Percentiles rank a stretch among this genome's conserved stretches.
phyloP scores from a whole-genome alignment of 2,888 invertebrate species.

The Luperina nickerlii region DNA sequence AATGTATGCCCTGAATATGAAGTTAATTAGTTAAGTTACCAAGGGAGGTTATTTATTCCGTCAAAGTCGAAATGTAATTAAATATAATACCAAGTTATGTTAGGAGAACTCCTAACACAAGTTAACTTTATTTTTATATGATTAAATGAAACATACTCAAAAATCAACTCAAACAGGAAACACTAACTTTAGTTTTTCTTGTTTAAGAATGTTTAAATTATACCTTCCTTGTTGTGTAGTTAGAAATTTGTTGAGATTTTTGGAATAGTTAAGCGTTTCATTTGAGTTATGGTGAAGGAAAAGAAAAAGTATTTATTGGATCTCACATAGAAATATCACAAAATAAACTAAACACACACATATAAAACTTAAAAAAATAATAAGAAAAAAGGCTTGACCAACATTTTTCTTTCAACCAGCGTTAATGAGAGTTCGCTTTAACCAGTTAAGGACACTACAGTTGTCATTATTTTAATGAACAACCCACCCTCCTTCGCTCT shows the following conservation, averaged over 20 bases:
- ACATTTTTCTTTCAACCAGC: conserved; percentile 61
- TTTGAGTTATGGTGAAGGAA: neutral
- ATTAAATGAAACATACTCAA: no score
- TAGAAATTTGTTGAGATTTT: conserved; percentile 9
- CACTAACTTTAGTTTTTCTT: neutral
- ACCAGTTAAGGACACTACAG: conserved; percentile 63
- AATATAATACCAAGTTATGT: conserved; percentile 30
- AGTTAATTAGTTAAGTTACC: conserved; percentile 56
- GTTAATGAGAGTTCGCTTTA: conserved; percentile 64
- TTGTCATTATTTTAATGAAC: conserved; percentile 75
- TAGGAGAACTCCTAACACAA: no score
- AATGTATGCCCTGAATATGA: conserved; percentile 45
- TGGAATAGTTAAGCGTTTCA: neutral
- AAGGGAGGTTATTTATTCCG: conserved; percentile 45
- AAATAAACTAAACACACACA: neutral
- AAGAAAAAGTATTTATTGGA: neutral
- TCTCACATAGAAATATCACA: neutral
- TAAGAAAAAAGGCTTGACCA: conserved; percentile 51
- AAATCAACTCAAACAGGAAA: no score
- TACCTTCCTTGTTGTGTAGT: neutral
- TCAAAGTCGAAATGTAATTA: conserved; percentile 43
- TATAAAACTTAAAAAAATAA: no score
- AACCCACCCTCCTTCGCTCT: conserved; percentile 14
- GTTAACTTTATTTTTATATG: no score
- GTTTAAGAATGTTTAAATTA: neutral